Evolutionary conservation across 2,888 invertebrate genomes (phyloP).

Genomic region (Drosophila lacicola): DNA sequence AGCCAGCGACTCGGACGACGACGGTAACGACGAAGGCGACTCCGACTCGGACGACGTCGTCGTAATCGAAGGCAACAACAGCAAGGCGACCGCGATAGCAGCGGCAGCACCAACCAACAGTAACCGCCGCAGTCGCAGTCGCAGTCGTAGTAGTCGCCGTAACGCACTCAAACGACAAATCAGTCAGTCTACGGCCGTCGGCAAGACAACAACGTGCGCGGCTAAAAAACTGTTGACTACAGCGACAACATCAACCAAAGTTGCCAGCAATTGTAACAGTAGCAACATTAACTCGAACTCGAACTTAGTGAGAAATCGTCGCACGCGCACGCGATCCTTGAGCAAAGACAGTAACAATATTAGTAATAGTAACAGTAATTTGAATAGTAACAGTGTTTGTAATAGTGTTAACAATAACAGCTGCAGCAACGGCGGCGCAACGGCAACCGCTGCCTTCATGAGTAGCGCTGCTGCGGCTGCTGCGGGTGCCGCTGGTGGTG

Average conservation of each 20-base stretch:
- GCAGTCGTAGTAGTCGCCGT: conserved; percentile 74
- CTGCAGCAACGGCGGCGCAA: conserved; percentile 69
- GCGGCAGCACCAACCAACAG: conserved; percentile 49
- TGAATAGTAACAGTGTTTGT: conserved; percentile 36
- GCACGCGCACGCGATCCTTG: conserved; percentile 78
- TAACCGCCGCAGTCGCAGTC: conserved; percentile 52
- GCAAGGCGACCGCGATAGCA: conserved; percentile 48
- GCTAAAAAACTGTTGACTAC: conserved; percentile 65
- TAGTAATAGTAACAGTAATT: conserved; percentile 36
- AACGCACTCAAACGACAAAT: conserved; percentile 76
- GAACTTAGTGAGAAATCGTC: conserved; percentile 72
- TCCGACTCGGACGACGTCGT: conserved; percentile 76
- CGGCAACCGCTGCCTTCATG: conserved; percentile 87
- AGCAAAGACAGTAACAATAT: conserved; percentile 65
- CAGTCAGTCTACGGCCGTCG: conserved; percentile 84
- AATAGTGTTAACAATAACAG: conserved; percentile 57
- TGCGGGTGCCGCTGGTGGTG: conserved; percentile 92
- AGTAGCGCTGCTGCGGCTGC: conserved; percentile 89
- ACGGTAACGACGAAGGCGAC: conserved; percentile 60
- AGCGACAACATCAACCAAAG: conserved; percentile 41
- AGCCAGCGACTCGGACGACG: conserved; percentile 52
- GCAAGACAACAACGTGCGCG: conserved; percentile 83
- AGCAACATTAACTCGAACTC: conserved; percentile 44
- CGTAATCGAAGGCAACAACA: conserved; percentile 75
- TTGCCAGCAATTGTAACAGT: conserved; percentile 45